Evolutionary conservation across 2,797 vertebrate species (phyloP).

Genomic region (Miichthys miiuy): DNA sequence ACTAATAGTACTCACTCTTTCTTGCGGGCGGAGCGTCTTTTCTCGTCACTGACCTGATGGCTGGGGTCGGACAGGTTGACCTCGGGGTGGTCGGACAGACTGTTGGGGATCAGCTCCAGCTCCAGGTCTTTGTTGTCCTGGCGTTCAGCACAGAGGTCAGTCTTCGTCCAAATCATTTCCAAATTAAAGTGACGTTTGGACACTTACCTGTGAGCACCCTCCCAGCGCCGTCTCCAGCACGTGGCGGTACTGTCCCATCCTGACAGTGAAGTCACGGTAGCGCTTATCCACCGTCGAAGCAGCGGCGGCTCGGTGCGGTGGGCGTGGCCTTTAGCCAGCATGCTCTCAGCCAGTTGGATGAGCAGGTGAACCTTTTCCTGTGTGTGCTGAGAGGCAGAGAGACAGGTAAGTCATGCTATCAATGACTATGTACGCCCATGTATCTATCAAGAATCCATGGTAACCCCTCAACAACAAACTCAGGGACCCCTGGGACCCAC

Average conservation of each 20-base stretch:
- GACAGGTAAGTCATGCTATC: background rate
- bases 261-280: conserved; percentile 96
- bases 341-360: conserved; percentile 96
- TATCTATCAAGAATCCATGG: background rate
- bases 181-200: background rate
- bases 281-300: conserved; percentile 95
- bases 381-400: conserved; percentile 88
- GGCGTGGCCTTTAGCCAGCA: conserved; percentile 96
- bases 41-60: conserved; percentile 96
- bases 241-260: conserved; percentile 95
- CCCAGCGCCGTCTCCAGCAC: conserved; percentile 93
- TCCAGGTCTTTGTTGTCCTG: conserved; percentile 97
- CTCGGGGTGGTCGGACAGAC: conserved; percentile 95
- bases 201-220: conserved; percentile 91
- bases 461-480: background rate
- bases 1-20: conserved; percentile 89
- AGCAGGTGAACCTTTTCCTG: conserved; percentile 98
- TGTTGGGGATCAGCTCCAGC: conserved; percentile 96
- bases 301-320: conserved; percentile 95
- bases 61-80: conserved; percentile 95
- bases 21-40: conserved; percentile 95
- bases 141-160: background rate
- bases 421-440: no score
- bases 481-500: background rate
- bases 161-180: background rate